Evolutionary conservation across 2,888 invertebrate genomes (phyloP).

Genomic region (Griposia aprilina): DNA sequence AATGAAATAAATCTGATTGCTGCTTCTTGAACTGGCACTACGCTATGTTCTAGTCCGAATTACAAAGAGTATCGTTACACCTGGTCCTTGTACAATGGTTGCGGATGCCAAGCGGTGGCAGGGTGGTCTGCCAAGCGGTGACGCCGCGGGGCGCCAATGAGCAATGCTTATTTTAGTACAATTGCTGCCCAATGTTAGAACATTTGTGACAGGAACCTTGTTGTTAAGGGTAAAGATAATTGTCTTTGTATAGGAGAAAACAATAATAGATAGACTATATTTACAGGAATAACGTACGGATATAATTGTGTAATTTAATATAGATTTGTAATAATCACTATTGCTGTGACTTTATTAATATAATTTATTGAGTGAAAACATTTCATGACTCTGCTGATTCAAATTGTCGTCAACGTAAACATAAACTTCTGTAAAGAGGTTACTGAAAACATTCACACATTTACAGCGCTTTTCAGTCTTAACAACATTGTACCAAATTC

Average conservation of each 20-base stretch:
- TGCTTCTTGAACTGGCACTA: constrained; percentile 56
- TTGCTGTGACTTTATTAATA: background rate
- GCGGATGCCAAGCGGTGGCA: constrained; percentile 73
- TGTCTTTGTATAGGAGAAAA: constrained; percentile 24
- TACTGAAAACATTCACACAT: constrained; percentile 10
- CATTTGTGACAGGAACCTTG: constrained; percentile 36
- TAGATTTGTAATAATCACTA: background rate
- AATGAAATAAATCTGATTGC: constrained; percentile 40
- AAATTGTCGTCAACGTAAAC: background rate
- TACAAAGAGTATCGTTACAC: constrained; percentile 63
- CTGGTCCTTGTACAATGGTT: constrained; percentile 67
- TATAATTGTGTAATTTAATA: constrained; percentile 16
- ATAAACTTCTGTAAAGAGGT: constrained; percentile 25
- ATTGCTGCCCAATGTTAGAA: constrained; percentile 49
- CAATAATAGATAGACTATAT: background rate
- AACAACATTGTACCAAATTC: constrained; percentile 47
- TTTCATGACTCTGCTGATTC: background rate
- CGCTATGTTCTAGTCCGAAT: constrained; percentile 40
- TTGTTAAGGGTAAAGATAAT: constrained; percentile 7
- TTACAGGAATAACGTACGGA: background rate
- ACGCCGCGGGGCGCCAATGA: constrained; percentile 73
- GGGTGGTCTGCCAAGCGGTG: constrained; percentile 78
- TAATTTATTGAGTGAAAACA: background rate
- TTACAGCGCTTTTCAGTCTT: constrained; percentile 10
- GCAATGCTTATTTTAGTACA: constrained; percentile 70